A percentile compares a stretch with the other conserved stretches of the same genome.
phyloP scores from a whole-genome alignment of 2,797 vertebrate species.

The Danio tinwini region DNA sequence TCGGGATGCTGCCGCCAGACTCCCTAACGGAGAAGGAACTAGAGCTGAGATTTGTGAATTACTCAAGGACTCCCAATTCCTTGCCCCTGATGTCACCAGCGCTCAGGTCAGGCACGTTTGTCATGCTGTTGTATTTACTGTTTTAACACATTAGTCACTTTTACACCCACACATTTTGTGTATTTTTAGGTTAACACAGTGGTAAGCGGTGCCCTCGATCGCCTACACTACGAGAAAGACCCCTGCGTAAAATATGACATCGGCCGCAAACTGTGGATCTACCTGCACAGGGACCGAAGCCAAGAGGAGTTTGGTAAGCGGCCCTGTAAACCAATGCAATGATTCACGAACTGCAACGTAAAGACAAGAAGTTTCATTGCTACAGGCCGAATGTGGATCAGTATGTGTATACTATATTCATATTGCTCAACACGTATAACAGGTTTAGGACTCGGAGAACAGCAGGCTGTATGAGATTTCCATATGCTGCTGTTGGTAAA shows the following conservation, averaged over 20 bases:
- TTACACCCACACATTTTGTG: not conserved
- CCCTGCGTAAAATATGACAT: constrained; percentile 98
- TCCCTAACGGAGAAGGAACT: constrained; percentile 97
- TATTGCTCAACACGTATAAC: constrained; percentile 5
- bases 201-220: constrained; percentile 94
- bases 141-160: not conserved
- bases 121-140: not conserved
- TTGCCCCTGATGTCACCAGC: constrained; percentile 97
- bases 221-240: constrained; percentile 97
- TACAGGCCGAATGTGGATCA: not conserved
- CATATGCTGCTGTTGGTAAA: not conserved
- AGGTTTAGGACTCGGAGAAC: not conserved
- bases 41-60: constrained; percentile 97
- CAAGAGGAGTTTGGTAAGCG: constrained; percentile 95
- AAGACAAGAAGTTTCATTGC: not conserved
- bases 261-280: constrained; percentile 97
- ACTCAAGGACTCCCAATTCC: constrained; percentile 97
- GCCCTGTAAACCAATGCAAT: not conserved
- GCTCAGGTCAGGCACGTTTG: constrained; percentile 82
- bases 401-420: not conserved
- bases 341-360: not conserved
- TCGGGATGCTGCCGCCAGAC: constrained; percentile 93
- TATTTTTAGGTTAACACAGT: constrained; percentile 92
- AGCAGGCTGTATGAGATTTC: not conserved
- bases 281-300: constrained; percentile 91